Percentiles rank a stretch among this genome's conserved stretches.
phyloP scores from a whole-genome alignment of 2,888 invertebrate species.

The Leptopilina myrica region DNA sequence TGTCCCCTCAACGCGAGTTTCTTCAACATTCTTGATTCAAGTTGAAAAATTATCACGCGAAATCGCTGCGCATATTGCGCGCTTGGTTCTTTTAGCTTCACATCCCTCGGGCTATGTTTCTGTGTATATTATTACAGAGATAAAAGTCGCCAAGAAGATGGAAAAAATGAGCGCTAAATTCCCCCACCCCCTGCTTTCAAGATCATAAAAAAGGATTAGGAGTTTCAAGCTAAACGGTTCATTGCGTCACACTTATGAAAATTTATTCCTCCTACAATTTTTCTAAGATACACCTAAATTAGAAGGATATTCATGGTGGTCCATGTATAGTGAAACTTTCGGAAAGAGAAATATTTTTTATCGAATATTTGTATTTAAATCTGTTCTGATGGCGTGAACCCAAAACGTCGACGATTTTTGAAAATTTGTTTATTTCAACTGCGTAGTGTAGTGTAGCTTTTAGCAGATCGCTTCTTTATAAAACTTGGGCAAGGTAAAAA shows the following conservation, averaged over 20 bases:
- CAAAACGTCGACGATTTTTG: too few species aligned
- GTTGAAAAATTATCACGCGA: slow-evolving; percentile 5
- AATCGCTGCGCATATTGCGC: background rate
- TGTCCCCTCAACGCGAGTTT: slow-evolving; percentile 12
- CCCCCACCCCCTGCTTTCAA: background rate
- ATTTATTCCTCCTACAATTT: slow-evolving; percentile 5
- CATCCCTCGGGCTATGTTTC: background rate
- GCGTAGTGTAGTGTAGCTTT: too few species aligned
- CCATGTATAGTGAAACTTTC: slow-evolving; percentile 7
- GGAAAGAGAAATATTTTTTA: background rate
- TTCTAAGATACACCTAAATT: background rate
- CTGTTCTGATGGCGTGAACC: too few species aligned
- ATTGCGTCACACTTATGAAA: background rate
- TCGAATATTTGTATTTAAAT: background rate
- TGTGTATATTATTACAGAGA: background rate
- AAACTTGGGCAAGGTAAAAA: too few species aligned
- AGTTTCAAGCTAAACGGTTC: background rate
- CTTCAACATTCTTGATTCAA: slow-evolving; percentile 11
- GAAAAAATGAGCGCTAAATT: background rate
- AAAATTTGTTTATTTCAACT: too few species aligned
- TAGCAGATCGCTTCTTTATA: too few species aligned
- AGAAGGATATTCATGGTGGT: background rate
- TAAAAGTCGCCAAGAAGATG: background rate
- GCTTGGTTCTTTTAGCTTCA: too few species aligned
- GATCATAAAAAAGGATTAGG: slow-evolving; percentile 14